Evolutionary conservation across 2,888 invertebrate species (phyloP).

Genomic region (Ceramica pisi): DNA sequence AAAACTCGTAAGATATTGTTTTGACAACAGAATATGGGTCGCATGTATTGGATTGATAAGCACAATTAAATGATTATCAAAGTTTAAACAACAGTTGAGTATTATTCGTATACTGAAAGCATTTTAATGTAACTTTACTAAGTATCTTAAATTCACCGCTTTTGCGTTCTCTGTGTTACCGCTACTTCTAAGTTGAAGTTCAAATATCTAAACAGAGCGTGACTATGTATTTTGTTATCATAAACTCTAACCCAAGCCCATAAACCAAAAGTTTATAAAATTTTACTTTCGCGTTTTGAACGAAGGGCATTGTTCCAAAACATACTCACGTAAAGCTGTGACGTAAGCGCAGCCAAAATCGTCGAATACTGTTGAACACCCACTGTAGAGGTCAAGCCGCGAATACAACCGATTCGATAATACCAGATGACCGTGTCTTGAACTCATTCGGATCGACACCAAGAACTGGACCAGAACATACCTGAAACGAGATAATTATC

Average conservation of each 20-base stretch:
- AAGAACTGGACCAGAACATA: conserved; percentile 66
- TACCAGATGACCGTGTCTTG: conserved; percentile 53
- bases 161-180: background rate
- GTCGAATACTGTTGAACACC: conserved; percentile 43
- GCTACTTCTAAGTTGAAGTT: background rate
- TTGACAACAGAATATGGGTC: conserved; percentile 50
- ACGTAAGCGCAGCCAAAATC: conserved; percentile 68
- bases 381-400: conserved; percentile 50
- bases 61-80: conserved; percentile 37
- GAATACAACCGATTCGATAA: conserved; percentile 43
- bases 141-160: conserved; percentile 35
- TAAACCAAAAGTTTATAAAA: conserved; percentile 26
- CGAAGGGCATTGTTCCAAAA: conserved; percentile 73
- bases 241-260: conserved; percentile 34
- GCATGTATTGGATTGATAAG: conserved; percentile 33
- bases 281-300: conserved; percentile 58
- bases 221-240: conserved; percentile 23
- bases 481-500: conserved; percentile 71
- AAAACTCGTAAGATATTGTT: conserved; percentile 40
- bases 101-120: background rate
- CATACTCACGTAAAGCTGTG: conserved; percentile 70
- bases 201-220: conserved; percentile 34
- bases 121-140: conserved; percentile 15
- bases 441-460: conserved; percentile 49
- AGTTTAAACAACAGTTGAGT: conserved; percentile 13